These are phyloP conservation scores for Drosophila cracens DNA, from an alignment of 2,888 invertebrate species.

Conservation along the genomic window DNA sequence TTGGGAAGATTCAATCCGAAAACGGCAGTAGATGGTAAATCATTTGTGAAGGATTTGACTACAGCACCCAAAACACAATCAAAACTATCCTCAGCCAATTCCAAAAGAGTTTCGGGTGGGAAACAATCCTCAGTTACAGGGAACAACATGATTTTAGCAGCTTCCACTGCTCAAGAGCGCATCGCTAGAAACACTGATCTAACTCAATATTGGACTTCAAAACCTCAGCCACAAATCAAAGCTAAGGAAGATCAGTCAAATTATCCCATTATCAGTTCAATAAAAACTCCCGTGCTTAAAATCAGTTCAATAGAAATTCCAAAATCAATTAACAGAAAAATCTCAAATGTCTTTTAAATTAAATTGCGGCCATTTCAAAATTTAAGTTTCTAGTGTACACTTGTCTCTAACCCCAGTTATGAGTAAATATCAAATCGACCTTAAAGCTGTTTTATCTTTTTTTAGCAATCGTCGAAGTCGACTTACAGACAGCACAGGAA, in stretches of 20 bases:
- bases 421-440: constrained; percentile 29
- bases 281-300: background rate
- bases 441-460: constrained; percentile 5
- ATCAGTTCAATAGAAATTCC: background rate
- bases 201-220: constrained; percentile 25
- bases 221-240: background rate
- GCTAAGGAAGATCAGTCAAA: background rate
- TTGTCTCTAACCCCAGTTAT: constrained; percentile 20
- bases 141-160: background rate
- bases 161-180: background rate
- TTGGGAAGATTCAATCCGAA: background rate
- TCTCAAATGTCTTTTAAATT: constrained; percentile 14
- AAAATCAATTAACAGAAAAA: background rate
- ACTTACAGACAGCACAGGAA: constrained; percentile 61
- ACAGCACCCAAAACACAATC: background rate
- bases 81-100: accelerated
- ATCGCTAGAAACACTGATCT: constrained; percentile 8
- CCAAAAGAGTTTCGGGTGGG: background rate
- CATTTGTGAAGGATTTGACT: background rate
- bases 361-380: constrained; percentile 33
- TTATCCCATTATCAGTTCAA: background rate
- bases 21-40: background rate
- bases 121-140: background rate
- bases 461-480: constrained; percentile 5
- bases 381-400: constrained; percentile 36